Evolutionary conservation across 2,797 vertebrate genomes (phyloP), one percentile per base, ranked within the genome.

Genomic region (Brachyrhaphis roseni): DNA sequence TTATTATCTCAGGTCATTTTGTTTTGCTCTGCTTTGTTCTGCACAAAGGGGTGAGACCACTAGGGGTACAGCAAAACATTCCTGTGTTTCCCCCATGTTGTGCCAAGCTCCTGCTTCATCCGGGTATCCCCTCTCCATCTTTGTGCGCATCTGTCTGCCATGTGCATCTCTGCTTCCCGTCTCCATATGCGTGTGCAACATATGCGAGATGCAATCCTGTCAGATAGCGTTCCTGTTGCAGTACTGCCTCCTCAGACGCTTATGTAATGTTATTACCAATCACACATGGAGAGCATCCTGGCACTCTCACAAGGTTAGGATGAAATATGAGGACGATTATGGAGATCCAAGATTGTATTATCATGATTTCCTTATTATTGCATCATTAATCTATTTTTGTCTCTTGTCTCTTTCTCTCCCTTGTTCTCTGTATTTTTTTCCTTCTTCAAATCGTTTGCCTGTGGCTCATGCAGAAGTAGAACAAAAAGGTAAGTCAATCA

Each of bases 401-500:
- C 89, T 92, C 87, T 84, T 88, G 81, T 92, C 84, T 89, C 68
- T 87, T 75, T 90, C 36, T 86, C 46, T 88, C 62, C 88, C 10
- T 82, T 64, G 83, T 75, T 93, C 75, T 88, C 70, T 87, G 16
- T 84, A 59, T 62, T 73, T 64, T 62, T 20, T 34, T 46, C 5
- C 23, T 41, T 46, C 86, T 78, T 84, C 82, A 80, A 84, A 88
- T 87, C 59, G 57, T 86, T 81, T 75, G 64, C 86, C 89, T 51
- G 73, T 92, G 95, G 90, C 94, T 96, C 93, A 88, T 95, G 96
- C 97, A 99, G 98, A 99, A 98, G 98, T 99, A 90, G 98, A 99
- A 97, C 98, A 99, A 97, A 98, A 98, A 99, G 98, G 98, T 99
- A 97, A 97, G 97, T 96, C 95, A 75, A 84, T 85, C 82, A 78